These are phyloP conservation scores for Cuculus canorus DNA, from an alignment of 2,797 vertebrate genomes.

Conservation along the genomic window DNA sequence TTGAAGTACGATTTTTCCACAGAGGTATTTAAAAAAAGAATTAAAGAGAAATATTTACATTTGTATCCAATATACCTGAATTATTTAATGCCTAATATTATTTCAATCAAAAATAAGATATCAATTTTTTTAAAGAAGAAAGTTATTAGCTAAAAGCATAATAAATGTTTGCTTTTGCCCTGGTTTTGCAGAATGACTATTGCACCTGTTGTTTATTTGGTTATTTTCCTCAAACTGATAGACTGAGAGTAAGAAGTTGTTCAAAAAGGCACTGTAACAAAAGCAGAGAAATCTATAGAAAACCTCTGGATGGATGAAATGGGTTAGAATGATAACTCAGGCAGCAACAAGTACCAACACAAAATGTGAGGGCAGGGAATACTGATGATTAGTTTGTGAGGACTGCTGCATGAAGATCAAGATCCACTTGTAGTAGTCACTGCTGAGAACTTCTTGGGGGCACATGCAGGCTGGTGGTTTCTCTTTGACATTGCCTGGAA, in stretches of 20 bases:
- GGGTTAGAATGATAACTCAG: background rate
- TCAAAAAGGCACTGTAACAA: background rate
- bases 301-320: background rate
- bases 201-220: background rate
- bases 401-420: background rate
- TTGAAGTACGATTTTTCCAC: background rate
- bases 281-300: background rate
- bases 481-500: background rate
- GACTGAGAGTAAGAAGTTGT: background rate
- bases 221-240: background rate
- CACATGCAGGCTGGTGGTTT: background rate
- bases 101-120: background rate
- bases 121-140: rapidly evolving
- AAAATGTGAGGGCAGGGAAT: too few species aligned
- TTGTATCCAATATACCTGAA: background rate
- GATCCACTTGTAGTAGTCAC: background rate
- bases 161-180: background rate
- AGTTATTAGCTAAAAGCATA: background rate
- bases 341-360: background rate
- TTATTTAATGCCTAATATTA: background rate
- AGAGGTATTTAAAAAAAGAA: background rate
- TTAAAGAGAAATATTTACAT: background rate
- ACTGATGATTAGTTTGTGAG: background rate
- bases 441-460: rapidly evolving
- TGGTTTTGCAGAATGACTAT: background rate